A percentile compares a stretch with the other conserved stretches of the same genome.
Evolutionary conservation across 1,140 invertebrate genomes (phyloP).

Genomic region (Ceratina australensis): DNA sequence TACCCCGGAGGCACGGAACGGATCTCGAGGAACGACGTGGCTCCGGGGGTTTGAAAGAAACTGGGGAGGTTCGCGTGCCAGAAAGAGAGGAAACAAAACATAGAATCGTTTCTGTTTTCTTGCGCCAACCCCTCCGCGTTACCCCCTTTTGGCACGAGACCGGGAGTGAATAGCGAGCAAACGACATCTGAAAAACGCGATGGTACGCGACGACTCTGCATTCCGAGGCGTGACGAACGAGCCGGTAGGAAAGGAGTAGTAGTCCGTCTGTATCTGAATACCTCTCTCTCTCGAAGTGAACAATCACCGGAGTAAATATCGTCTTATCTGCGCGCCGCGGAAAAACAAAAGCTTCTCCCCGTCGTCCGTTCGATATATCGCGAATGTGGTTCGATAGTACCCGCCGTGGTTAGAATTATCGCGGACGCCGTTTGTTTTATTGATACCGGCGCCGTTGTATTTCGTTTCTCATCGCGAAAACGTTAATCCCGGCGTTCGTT

Average conservation of each 20-base stretch:
- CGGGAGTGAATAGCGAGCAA: slow-evolving; percentile 33
- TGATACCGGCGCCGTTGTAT: slow-evolving; percentile 6
- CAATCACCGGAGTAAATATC: slow-evolving; percentile 28
- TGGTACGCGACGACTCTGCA: slow-evolving; percentile 17
- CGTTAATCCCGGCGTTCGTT: slow-evolving; percentile 16
- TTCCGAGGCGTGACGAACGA: slow-evolving; percentile 27
- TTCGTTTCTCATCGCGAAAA: background rate
- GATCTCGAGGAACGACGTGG: background rate
- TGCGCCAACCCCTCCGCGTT: background rate
- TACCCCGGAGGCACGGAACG: slow-evolving; percentile 15
- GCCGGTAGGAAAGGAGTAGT: too few species aligned
- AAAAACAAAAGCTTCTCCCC: slow-evolving; percentile 2
- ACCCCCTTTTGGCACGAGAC: slow-evolving; percentile 34
- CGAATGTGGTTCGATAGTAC: background rate
- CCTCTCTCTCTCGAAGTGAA: background rate
- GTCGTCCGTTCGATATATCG: background rate
- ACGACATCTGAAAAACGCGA: slow-evolving; percentile 41
- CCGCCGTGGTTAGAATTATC: background rate
- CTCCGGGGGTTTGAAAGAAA: background rate
- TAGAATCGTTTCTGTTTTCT: slow-evolving; percentile 26
- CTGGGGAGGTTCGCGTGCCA: background rate
- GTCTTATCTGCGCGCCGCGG: slow-evolving; percentile 9
- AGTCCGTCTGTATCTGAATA: background rate
- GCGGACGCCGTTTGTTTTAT: background rate
- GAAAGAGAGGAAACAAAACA: slow-evolving; percentile 36